These are phyloP conservation scores for Sternarchorhynchus goeldii DNA, from an alignment of 2,797 vertebrate genomes.

Conservation along the genomic window DNA sequence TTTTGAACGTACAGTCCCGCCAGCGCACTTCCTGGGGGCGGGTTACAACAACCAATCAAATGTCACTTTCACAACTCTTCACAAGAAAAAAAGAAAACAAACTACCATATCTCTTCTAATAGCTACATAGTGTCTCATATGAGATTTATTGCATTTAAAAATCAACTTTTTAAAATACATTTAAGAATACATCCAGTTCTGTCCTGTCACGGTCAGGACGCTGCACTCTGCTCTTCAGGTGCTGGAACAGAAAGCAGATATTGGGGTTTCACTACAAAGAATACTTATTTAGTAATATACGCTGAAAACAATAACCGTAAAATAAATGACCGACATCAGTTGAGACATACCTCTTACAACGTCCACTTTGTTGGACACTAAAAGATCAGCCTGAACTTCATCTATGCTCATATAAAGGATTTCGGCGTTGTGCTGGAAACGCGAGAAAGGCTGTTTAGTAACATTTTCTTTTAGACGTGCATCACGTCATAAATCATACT, in stretches of 20 bases:
- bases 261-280: not conserved
- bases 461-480: not conserved
- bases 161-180: too few species aligned
- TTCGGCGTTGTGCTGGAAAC: slow-evolving; percentile 72
- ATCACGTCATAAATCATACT: not conserved
- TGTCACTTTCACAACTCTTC: not conserved
- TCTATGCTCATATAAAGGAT: slow-evolving; percentile 76
- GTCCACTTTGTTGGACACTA: slow-evolving; percentile 67
- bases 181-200: not conserved
- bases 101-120: not conserved
- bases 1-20: not conserved
- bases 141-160: too few species aligned
- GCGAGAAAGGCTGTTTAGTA: not conserved
- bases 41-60: not conserved
- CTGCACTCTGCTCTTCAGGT: slow-evolving; percentile 25
- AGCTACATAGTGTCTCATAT: too few species aligned
- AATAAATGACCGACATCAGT: not conserved
- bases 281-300: not conserved
- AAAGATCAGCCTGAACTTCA: slow-evolving; percentile 73
- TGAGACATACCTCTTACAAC: slow-evolving; percentile 58
- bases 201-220: slow-evolving; percentile 8
- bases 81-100: not conserved
- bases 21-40: slow-evolving; percentile 29
- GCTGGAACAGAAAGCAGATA: slow-evolving; percentile 31
- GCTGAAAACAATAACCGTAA: not conserved